Evolutionary conservation across 1,140 invertebrate genomes (phyloP), one percentile per base, ranked within the genome.

Genomic region (Cotesia chilonis): DNA sequence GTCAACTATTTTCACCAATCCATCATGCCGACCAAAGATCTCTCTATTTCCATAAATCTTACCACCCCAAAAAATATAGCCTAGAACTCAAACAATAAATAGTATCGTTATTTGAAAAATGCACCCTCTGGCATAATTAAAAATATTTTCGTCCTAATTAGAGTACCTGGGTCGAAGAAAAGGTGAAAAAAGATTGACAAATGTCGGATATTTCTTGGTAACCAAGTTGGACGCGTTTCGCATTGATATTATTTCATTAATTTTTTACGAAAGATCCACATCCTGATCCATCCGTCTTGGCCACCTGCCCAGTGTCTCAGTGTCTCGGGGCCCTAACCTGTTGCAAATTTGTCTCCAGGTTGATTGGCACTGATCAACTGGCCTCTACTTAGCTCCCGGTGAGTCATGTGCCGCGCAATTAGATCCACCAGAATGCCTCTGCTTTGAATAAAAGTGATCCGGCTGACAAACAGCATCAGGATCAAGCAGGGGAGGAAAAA

Each of bases 191-290:
- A 17, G 14, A 17, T 17, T n/a, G 54, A 38, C 37, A 37, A 38
- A 51, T 66, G 64, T 51, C 38, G 64, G 52, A 66, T 66, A 14
- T 66, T 66, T 66, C 64, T 36, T 54, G 61, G 81, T 83, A 83
- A 78, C 78, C 82, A 82, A 79, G 78, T 77, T 79, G 84, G 82
- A 84, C 84, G 83, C 83, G 83, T 81, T 81, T 80, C 76, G 84
- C 83, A 85, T 85, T 82, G 79, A 84, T 85, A 85, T 85, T 85
- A 85, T 85, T 85, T 84, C 83, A 85, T 85, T 85, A 85, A 82
- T 81, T 54, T 84, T 85, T 85, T 85, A 84, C 36, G 1, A 3
- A n/a, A 52, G 7, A 57, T 20, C n/a, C 59, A 12, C 7, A 7
- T 60, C 20, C 59, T 60, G 17, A 35, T 60, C 17, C 28, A 36